Evolutionary conservation across 2,888 invertebrate genomes (phyloP), one percentile per base, ranked within the genome.

Genomic region (Harpalus rufipes): DNA sequence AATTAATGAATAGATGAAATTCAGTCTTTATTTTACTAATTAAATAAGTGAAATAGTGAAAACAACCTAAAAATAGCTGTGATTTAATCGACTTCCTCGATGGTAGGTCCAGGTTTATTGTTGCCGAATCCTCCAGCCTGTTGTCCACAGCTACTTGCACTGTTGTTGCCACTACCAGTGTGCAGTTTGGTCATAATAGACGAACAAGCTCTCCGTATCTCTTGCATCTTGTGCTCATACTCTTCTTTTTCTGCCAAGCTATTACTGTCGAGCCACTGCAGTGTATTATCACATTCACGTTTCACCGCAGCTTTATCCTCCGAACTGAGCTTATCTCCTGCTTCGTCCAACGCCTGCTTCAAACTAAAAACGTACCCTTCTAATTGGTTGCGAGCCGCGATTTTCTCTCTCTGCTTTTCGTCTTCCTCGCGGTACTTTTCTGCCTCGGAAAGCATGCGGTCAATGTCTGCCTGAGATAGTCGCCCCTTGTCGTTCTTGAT

Each of bases 401-500:
- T 93, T 76, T 93, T 92, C 88, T 95, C 93, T 18, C 93, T 91
- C 87, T 95, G 95, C 88, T 93, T 93, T 86, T 95, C 94, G 88
- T 96, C 96, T 88, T 96, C 95, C 56, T 94, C 95, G 68, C 93
- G 93, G 90, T 95, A 96, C 78, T 91, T 92, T 88, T 96, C 96
- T 0, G 96, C 96, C 86, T 96, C 96, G 3, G 92, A 90, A 44
- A 96, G 91, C 96, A 96, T 96, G 86, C 94, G 92, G 86, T 97
- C 96, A 87, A 97, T 97, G 88, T 97, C 96, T 7, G 94, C 94
- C 89, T 96, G 96, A 16, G 96, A 95, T 74, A 97, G 91, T 6
- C 96, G 93, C 0, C 96, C 96, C 89, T 95, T 96, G 91, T 97
- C 96, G 91, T 96, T 96, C 89, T 95, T 95, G 87, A 97, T 97